Conservation (phyloP, 2,113 vertebrate species). For the Pachypanchax playfairii region DNA sequence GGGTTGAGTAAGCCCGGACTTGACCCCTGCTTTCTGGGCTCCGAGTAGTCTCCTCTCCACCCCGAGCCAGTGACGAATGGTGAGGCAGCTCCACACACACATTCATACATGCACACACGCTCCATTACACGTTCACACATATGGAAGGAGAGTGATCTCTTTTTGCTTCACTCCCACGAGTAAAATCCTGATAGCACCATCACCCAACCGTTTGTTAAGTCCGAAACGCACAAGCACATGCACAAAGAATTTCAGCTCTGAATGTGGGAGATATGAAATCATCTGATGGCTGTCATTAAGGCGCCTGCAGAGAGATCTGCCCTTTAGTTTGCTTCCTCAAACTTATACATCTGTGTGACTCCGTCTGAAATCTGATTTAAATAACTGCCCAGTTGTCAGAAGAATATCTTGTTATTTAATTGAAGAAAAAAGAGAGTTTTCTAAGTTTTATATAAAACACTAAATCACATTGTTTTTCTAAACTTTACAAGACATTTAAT, state of each 20-base stretch:
- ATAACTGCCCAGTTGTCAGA: too few species aligned
- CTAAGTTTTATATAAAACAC: too few species aligned
- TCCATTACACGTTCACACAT: too few species aligned
- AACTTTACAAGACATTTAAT: too few species aligned
- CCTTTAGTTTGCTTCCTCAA: not conserved
- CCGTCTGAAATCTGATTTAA: too few species aligned
- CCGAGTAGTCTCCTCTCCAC: conserved; percentile 63
- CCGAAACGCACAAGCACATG: not conserved
- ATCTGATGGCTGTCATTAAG: not conserved
- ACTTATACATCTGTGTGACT: too few species aligned
- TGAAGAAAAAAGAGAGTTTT: too few species aligned
- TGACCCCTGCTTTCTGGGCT: conserved; percentile 87
- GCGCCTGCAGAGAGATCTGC: not conserved
- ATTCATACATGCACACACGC: not conserved
- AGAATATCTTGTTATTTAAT: too few species aligned
- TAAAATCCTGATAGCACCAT: not conserved
- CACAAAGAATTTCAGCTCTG: not conserved
- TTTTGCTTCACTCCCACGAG: not conserved
- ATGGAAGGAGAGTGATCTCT: not conserved
- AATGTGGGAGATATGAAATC: not conserved
- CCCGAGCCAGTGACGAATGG: not conserved
- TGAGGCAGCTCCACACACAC: not conserved
- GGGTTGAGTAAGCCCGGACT: conserved; percentile 83
- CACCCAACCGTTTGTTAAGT: not conserved
- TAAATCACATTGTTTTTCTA: too few species aligned